Conservation (phyloP, 2,113 vertebrate genomes). For the Mobula birostris region DNA sequence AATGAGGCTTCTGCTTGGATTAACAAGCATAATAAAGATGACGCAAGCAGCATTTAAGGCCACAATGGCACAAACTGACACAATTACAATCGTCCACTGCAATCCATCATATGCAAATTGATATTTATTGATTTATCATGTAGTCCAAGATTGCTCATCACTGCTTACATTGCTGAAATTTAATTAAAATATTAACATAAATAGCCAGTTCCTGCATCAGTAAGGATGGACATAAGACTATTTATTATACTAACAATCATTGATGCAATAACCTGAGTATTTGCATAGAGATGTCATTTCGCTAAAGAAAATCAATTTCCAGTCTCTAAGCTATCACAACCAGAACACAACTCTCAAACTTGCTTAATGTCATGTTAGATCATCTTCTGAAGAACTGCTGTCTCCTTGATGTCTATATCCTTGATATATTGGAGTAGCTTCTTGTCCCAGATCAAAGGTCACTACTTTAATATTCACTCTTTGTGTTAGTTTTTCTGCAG, state of each 20-base stretch:
- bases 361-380: constrained; percentile 46
- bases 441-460: constrained; percentile 69
- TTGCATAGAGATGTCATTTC: constrained; percentile 15
- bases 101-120: not conserved
- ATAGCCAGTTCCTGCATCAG: not conserved
- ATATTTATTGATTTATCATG: not conserved
- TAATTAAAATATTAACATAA: constrained; percentile 10
- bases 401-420: constrained; percentile 73
- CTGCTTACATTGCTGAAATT: not conserved
- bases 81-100: not conserved
- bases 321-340: not conserved
- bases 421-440: constrained; percentile 63
- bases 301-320: not conserved
- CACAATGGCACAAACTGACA: not conserved
- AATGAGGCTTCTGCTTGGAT: not conserved
- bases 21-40: not conserved
- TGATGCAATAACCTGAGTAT: not conserved
- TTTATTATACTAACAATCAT: not conserved
- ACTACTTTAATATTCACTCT: constrained; percentile 70
- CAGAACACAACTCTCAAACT: not conserved
- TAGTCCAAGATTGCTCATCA: too few species aligned
- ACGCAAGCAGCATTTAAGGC: not conserved
- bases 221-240: not conserved
- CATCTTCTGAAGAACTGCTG: constrained; percentile 68
- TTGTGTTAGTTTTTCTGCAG: constrained; percentile 81